phyloP scores from a whole-genome alignment of 2,888 invertebrate genomes.

The Macrosiphum euphorbiae region DNA sequence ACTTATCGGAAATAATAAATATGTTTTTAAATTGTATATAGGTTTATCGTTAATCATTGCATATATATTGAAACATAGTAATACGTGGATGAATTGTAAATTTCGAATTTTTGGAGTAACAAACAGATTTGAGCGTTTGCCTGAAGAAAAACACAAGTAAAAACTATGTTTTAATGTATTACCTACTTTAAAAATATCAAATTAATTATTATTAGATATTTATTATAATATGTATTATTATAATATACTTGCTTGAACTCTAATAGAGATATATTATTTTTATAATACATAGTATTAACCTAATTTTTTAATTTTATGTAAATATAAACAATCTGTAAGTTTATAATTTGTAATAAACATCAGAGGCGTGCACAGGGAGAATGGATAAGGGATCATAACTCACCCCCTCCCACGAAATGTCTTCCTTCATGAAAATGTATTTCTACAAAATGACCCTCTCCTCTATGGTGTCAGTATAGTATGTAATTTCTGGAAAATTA shows the following conservation, averaged over 20 bases:
- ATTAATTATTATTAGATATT: background rate
- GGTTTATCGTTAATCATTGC: constrained; percentile 49
- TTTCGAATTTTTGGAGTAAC: constrained; percentile 60
- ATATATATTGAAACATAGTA: constrained; percentile 26
- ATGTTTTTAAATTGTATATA: background rate
- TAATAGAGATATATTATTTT: background rate
- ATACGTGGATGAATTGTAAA: constrained; percentile 52
- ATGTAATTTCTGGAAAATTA: background rate
- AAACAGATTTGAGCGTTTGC: background rate
- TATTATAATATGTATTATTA: too few relatives aligned
- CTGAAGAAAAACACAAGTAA: constrained; percentile 41
- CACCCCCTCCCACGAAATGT: background rate
- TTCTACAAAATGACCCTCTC: background rate
- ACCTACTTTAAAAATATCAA: background rate
- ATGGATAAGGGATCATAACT: background rate
- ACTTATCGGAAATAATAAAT: background rate
- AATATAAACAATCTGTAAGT: background rate
- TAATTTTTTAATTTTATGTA: background rate
- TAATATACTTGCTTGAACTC: background rate
- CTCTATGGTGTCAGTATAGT: background rate
- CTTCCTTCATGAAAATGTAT: background rate
- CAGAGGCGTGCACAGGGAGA: rapidly evolving
- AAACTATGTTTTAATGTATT: background rate
- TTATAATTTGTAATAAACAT: background rate
- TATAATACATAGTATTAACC: background rate